These are phyloP conservation scores for Latrodectus hesperus DNA, from an alignment of 2,888 invertebrate genomes.

Conservation along the genomic window DNA sequence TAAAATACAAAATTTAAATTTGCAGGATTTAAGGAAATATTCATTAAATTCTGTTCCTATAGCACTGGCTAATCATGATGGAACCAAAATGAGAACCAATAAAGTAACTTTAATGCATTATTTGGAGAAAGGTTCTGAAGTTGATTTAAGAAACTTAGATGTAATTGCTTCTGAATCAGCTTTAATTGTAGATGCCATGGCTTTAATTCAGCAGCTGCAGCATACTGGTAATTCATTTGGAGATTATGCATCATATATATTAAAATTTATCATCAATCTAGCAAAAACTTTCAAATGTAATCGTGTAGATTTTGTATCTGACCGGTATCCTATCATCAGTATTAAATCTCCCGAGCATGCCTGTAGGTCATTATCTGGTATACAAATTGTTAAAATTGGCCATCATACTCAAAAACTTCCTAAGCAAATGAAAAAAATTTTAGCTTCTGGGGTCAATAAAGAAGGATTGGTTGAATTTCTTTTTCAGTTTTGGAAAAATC, in stretches of 20 bases:
- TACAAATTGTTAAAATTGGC: background rate
- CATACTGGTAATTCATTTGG: background rate
- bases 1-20: conserved; percentile 1
- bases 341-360: background rate
- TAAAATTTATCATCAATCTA: background rate
- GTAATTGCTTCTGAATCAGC: too few relatives aligned
- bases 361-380: background rate
- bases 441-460: background rate
- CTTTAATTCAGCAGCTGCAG: too few relatives aligned
- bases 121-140: too few relatives aligned
- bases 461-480: background rate
- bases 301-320: background rate
- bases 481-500: background rate
- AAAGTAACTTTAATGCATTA: too few relatives aligned
- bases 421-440: background rate
- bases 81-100: background rate
- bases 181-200: too few relatives aligned
- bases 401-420: too few relatives aligned
- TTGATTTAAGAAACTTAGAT: background rate
- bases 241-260: background rate
- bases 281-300: background rate
- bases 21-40: background rate
- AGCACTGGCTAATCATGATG: background rate
- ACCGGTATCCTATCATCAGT: background rate
- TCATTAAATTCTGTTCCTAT: too few relatives aligned